Evolutionary conservation across 2,113 vertebrate species (phyloP).

Genomic region (Serinus canaria): DNA sequence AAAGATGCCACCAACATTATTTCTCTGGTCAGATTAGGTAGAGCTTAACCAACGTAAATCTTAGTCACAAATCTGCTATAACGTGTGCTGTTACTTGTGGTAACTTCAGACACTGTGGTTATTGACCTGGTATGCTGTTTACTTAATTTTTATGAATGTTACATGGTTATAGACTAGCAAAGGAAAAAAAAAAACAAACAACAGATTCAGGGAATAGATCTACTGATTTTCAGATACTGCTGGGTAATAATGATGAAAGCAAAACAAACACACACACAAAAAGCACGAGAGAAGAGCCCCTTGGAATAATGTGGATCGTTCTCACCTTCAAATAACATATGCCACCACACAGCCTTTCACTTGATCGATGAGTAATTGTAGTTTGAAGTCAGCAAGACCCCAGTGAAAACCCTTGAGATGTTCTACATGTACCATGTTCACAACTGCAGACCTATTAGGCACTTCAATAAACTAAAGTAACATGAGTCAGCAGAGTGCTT

Average conservation of each 20-base stretch:
- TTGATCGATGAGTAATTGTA: background rate
- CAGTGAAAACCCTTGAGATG: background rate
- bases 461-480: background rate
- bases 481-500: background rate
- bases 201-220: background rate
- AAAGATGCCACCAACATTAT: background rate
- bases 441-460: background rate
- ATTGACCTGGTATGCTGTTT: background rate
- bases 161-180: background rate
- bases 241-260: background rate
- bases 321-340: constrained; percentile 34
- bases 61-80: background rate
- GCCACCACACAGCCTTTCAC: background rate
- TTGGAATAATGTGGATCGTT: constrained; percentile 9
- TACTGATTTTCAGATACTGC: background rate
- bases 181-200: background rate
- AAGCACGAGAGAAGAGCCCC: background rate
- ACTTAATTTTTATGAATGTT: background rate
- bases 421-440: background rate
- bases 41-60: background rate
- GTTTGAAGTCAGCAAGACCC: background rate
- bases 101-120: background rate
- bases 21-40: background rate
- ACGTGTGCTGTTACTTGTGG: background rate
- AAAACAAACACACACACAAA: background rate